Percentiles rank a stretch among this genome's conserved stretches.
Evolutionary conservation across 2,797 vertebrate species (phyloP).

Genomic region (Myripristis jacobus): DNA sequence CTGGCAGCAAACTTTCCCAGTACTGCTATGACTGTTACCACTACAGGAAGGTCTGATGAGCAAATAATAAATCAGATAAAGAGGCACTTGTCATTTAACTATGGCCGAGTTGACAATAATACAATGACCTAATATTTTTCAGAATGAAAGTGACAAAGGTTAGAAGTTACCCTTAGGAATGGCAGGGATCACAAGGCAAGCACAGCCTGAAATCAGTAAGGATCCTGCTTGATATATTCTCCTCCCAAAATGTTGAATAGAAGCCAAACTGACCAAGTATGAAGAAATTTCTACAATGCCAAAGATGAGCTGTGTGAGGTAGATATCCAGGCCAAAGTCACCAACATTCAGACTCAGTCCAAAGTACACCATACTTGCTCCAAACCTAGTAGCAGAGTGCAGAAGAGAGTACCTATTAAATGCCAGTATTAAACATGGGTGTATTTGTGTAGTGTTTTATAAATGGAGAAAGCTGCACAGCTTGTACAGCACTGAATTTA

Average conservation of each 20-base stretch:
- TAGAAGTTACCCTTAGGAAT: constrained; percentile 85
- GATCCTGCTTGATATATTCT: constrained; percentile 74
- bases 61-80: constrained; percentile 8
- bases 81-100: background rate
- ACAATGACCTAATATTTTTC: background rate
- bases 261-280: constrained; percentile 78
- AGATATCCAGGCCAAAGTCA: constrained; percentile 92
- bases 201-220: constrained; percentile 79
- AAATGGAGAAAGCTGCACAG: no score
- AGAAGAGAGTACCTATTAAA: background rate
- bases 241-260: constrained; percentile 85
- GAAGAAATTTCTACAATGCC: constrained; percentile 87
- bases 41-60: constrained; percentile 80
- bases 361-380: constrained; percentile 88
- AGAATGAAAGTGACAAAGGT: background rate
- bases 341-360: constrained; percentile 90
- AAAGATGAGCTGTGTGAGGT: constrained; percentile 92
- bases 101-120: background rate
- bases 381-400: constrained; percentile 85
- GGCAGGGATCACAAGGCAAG: constrained; percentile 83
- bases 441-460: background rate
- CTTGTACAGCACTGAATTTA: background rate
- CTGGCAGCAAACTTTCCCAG: constrained; percentile 86
- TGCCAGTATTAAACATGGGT: no score
- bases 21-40: constrained; percentile 83